phyloP scores from a whole-genome alignment of 2,888 invertebrate genomes.

The Parochlus steinenii region DNA sequence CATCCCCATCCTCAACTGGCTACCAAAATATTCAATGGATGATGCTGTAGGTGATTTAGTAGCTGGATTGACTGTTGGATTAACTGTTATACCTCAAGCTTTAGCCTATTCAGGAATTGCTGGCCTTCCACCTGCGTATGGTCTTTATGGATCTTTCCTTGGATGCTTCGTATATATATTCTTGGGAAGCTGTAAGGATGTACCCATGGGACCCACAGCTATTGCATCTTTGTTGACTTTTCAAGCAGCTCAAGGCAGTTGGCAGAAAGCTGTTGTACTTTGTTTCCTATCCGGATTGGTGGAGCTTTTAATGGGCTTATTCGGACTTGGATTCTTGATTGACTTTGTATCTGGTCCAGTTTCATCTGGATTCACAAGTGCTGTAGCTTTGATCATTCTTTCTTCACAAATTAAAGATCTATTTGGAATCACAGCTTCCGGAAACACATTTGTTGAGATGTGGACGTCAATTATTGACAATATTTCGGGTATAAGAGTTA shows the following conservation, averaged over 20 bases:
- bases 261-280: constrained; percentile 53
- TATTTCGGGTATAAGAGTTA: constrained; percentile 45
- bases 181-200: constrained; percentile 81
- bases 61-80: constrained; percentile 79
- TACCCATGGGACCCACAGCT: constrained; percentile 86
- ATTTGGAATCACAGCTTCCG: constrained; percentile 54
- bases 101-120: constrained; percentile 69
- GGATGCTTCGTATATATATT: constrained; percentile 81
- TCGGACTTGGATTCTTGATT: constrained; percentile 72
- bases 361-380: constrained; percentile 77
- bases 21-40: constrained; percentile 55
- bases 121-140: constrained; percentile 63
- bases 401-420: constrained; percentile 76
- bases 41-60: constrained; percentile 73
- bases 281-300: constrained; percentile 59
- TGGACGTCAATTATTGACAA: constrained; percentile 57
- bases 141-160: constrained; percentile 81
- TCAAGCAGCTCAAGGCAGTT: constrained; percentile 49
- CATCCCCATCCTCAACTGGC: constrained; percentile 59
- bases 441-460: constrained; percentile 62
- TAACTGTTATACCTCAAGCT: constrained; percentile 53
- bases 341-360: constrained; percentile 85
- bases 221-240: constrained; percentile 76
- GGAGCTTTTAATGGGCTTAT: constrained; percentile 62
- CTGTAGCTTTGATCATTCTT: constrained; percentile 75